A percentile compares a stretch with the other conserved stretches of the same genome.
Evolutionary conservation across 1,140 invertebrate genomes (phyloP).

Genomic region (Drosophila burlai): DNA sequence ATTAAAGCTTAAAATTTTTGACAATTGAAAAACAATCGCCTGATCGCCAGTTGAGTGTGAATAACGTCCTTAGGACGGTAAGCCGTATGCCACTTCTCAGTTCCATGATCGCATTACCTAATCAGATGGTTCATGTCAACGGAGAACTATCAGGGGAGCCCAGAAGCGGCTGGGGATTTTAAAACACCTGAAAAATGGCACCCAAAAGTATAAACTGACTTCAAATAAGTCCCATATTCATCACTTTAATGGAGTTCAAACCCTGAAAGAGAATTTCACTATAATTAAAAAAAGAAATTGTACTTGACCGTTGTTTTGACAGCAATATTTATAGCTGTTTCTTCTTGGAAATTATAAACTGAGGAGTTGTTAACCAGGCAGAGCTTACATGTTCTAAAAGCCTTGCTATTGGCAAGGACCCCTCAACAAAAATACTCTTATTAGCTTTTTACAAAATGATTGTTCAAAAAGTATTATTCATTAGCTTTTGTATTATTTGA

Average conservation of each 20-base stretch:
- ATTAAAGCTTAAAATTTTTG: conserved; percentile 53
- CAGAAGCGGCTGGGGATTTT: not conserved
- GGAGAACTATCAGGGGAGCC: not conserved
- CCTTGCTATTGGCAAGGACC: too few relatives aligned
- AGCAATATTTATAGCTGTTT: too few relatives aligned
- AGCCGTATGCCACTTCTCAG: not conserved
- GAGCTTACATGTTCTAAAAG: too few relatives aligned
- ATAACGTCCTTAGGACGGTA: not conserved
- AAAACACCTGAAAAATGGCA: not conserved
- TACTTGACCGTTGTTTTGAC: too few relatives aligned
- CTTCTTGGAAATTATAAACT: too few relatives aligned
- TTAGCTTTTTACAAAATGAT: too few relatives aligned
- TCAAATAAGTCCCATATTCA: not conserved
- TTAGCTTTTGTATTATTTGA: too few relatives aligned
- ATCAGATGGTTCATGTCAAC: conserved; percentile 2
- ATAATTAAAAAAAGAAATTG: too few relatives aligned
- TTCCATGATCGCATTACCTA: conserved; percentile 11
- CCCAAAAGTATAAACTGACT: not conserved
- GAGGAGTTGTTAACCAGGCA: too few relatives aligned
- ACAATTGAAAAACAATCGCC: conserved; percentile 51
- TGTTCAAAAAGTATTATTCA: too few relatives aligned
- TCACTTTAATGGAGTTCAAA: not conserved
- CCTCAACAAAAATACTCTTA: too few relatives aligned
- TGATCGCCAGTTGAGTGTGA: conserved; percentile 25
- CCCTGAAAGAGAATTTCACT: not conserved